phyloP scores from a whole-genome alignment of 2,797 vertebrate species.

The Euthynnus affinis region DNA sequence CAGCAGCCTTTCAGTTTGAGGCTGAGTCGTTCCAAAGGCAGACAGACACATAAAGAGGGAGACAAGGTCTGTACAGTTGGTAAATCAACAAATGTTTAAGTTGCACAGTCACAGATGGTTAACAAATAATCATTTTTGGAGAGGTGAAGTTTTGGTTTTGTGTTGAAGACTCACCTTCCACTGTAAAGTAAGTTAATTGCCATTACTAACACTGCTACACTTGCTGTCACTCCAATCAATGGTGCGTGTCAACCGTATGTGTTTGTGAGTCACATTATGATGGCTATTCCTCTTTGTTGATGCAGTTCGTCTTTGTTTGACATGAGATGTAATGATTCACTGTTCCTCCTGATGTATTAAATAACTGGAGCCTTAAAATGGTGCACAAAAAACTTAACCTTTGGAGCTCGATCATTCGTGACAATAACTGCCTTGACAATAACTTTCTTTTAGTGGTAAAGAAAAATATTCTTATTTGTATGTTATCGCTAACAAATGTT shows the following conservation, averaged over 20 bases:
- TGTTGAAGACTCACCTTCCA: not conserved
- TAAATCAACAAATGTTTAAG: slow-evolving; percentile 72
- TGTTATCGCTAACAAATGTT: not conserved
- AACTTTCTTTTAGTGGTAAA: not conserved
- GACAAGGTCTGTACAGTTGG: slow-evolving; percentile 49
- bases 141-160: slow-evolving; percentile 5
- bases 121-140: not conserved
- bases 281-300: not conserved
- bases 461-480: not conserved
- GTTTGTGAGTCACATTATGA: not conserved
- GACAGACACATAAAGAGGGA: slow-evolving; percentile 51
- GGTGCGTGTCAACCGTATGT: not conserved
- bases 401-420: not conserved
- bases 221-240: not conserved
- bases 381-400: too few species aligned
- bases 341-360: not conserved
- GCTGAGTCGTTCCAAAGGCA: slow-evolving; percentile 32
- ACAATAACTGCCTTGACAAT: not conserved
- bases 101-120: not conserved
- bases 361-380: not conserved
- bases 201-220: not conserved
- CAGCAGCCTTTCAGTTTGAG: slow-evolving; percentile 61
- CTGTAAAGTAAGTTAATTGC: not conserved
- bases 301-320: not conserved
- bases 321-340: not conserved